Evolutionary conservation across 2,113 vertebrate species (phyloP).

Genomic region (Xiphophorus hellerii): DNA sequence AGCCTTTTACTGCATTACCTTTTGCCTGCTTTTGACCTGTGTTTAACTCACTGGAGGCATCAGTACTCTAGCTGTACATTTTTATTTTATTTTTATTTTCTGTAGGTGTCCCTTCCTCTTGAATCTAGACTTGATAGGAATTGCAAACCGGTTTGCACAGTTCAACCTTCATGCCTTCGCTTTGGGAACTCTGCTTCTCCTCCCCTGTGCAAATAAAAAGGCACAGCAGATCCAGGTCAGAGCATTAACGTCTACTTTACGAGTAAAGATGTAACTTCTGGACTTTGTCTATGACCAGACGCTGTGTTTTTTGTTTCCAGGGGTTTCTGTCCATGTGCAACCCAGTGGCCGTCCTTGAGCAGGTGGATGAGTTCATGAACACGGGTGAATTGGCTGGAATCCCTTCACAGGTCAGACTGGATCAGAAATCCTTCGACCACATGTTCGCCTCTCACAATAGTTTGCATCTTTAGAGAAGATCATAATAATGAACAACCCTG

Average conservation of each 20-base stretch:
- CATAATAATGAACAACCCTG: too few relatives aligned
- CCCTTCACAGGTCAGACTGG: slow-evolving; percentile 84
- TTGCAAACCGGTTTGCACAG: slow-evolving; percentile 90
- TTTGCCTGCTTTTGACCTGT: background rate
- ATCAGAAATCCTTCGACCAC: background rate
- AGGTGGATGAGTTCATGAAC: slow-evolving; percentile 87
- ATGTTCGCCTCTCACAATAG: too few relatives aligned
- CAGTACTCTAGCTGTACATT: background rate
- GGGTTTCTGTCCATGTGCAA: slow-evolving; percentile 84
- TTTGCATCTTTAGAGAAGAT: background rate
- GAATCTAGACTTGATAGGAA: slow-evolving; percentile 87
- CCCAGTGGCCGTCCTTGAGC: slow-evolving; percentile 82
- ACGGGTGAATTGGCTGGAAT: slow-evolving; percentile 87
- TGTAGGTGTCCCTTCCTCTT: slow-evolving; percentile 90
- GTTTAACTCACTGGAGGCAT: background rate
- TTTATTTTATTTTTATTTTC: background rate
- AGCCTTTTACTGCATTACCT: background rate
- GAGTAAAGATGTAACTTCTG: background rate
- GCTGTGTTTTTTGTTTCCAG: slow-evolving; percentile 64
- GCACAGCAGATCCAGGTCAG: slow-evolving; percentile 89
- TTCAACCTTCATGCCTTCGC: slow-evolving; percentile 88
- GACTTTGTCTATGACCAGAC: background rate
- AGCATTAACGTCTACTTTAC: background rate
- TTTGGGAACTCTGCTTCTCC: slow-evolving; percentile 89
- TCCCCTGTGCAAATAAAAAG: slow-evolving; percentile 85